Base-by-base conservation (phyloP, 2,888 invertebrate genomes). In the Synergus umbraculus region DNA sequence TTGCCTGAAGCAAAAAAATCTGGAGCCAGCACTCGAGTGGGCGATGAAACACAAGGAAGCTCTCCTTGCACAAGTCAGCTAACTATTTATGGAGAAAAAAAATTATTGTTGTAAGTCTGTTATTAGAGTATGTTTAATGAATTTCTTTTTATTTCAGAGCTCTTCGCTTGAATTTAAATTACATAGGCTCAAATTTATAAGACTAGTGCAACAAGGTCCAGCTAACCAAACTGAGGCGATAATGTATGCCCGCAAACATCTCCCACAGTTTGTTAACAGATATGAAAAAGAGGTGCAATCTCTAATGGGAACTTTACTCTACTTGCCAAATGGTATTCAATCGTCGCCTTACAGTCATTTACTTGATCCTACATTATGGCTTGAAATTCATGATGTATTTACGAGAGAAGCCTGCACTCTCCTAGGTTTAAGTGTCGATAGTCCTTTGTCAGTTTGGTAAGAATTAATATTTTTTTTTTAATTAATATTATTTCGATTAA, bases 361-460 rank as follows among this genome's bases (percentile, higher is more conserved):
- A 78, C 93, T 96, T 46, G 95, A 96, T 86, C 94, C 95, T 13
- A 95, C 95, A 80, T 94, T 96, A 89, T 97, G 97, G 97, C 93
- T 94, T 0, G 94, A 94, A 83, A 92, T 95, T 89, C 97, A 98
- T 89, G 98, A 98, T 90, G 94, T 97, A 84, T 99, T 99, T 92
- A 95, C 97, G 44, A 95, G 96, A 87, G 99, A 99, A 93, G 97
- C 99, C 18, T 99, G 99, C 92, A 95, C 96, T 79, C 93, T 98
- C 79, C 94, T 98, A 84, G 98, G 98, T 0, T 94, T 99, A 86
- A 98, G 96, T 88, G 96, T 97, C 76, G 97, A 97, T 88, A 97
- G 97, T 88, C 97, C 98, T 43, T 94, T 99, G 78, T 96, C 97
- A 81, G 97, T 98, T 86, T 98, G 95, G 95, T 95, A 91, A 87